A percentile compares a stretch with the other conserved stretches of the same genome.
phyloP scores from a whole-genome alignment of 2,113 vertebrate genomes.

The human region DNA sequence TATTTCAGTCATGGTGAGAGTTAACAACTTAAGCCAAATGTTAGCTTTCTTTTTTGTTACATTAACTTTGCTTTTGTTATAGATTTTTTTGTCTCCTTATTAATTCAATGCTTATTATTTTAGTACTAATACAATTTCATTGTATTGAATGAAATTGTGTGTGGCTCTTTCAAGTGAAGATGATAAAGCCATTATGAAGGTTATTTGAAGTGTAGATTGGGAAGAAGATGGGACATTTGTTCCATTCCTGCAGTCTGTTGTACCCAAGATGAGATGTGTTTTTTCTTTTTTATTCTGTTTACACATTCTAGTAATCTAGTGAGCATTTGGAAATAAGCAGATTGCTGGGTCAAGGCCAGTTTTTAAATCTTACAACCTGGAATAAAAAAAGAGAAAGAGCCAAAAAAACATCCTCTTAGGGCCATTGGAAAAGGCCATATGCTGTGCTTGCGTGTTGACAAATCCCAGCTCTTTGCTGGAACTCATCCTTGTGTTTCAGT shows the following conservation, averaged over 20 bases:
- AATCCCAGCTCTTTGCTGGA: background rate
- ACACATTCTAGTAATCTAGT: background rate
- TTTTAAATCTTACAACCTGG: constrained; percentile 52
- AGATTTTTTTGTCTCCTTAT: constrained; percentile 9
- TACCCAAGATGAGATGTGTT: constrained; percentile 12
- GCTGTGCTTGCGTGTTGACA: background rate
- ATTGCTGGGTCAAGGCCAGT: constrained; percentile 12
- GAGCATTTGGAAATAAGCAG: constrained; percentile 63
- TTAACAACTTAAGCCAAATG: constrained; percentile 4
- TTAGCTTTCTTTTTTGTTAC: background rate
- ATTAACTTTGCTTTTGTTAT: background rate
- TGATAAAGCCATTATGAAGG: background rate
- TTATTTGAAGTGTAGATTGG: background rate
- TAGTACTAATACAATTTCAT: background rate
- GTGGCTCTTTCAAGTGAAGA: background rate
- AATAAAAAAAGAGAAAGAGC: constrained; percentile 35
- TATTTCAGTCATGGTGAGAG: background rate
- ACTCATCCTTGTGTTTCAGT: background rate
- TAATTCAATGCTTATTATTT: background rate
- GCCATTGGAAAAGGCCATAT: background rate
- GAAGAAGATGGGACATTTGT: background rate
- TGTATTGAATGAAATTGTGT: too few relatives aligned
- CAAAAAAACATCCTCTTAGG: background rate
- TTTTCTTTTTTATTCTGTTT: background rate
- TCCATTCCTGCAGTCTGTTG: background rate